A percentile compares a stretch with the other conserved stretches of the same genome.
Evolutionary conservation across 2,888 invertebrate genomes (phyloP).

Genomic region (Trachelus tabidus): DNA sequence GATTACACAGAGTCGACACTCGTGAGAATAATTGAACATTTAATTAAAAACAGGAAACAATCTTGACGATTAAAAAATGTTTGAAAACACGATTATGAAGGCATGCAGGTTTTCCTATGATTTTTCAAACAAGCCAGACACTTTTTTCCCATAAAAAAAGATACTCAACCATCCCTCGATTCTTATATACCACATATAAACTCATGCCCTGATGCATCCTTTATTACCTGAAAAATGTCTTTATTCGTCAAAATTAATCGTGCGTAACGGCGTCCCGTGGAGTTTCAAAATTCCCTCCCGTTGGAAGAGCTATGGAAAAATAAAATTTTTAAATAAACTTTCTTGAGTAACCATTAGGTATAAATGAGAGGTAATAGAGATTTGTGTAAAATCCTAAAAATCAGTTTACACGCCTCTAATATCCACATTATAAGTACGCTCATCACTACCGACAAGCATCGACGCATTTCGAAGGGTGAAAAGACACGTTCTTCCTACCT

Average conservation of each 20-base stretch:
- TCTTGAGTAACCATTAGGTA: not conserved
- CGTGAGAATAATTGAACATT: not conserved
- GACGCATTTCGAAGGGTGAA: constrained; percentile 14
- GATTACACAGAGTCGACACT: not conserved
- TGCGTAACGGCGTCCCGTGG: constrained; percentile 44
- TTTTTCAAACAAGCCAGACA: not conserved
- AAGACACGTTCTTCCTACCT: constrained; percentile 13
- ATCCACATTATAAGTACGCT: not conserved
- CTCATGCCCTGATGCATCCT: constrained; percentile 56
- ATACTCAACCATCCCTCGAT: constrained; percentile 5
- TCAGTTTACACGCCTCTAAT: not conserved
- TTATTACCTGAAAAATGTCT: constrained; percentile 55
- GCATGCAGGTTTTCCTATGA: not conserved
- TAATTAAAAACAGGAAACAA: too few species aligned
- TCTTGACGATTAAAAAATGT: not conserved
- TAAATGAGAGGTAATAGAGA: not conserved
- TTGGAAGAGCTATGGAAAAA: not conserved
- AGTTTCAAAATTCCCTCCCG: not conserved
- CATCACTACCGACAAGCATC: constrained; percentile 18
- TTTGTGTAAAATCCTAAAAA: not conserved
- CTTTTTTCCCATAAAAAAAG: not conserved
- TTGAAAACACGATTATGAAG: not conserved
- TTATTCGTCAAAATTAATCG: constrained; percentile 56
- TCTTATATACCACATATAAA: constrained; percentile 23
- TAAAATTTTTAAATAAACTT: not conserved